Conservation (phyloP, 2,888 invertebrate species). For the Drosophila pseudotakahashii region DNA sequence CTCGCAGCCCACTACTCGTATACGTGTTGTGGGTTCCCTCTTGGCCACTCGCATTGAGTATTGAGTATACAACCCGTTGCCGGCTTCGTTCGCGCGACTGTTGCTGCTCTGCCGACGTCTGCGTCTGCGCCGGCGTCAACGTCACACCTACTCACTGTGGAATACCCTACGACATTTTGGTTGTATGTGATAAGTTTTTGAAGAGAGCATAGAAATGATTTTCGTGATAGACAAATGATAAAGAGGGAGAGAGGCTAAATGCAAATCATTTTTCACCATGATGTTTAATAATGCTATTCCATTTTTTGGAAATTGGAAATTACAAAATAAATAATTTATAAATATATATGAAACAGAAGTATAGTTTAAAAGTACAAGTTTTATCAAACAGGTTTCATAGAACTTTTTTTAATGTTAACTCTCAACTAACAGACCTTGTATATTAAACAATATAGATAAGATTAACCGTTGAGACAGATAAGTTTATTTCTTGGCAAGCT, state of each 20-base stretch:
- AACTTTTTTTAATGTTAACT: too few relatives aligned
- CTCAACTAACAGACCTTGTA: too few relatives aligned
- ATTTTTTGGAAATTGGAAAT: too few relatives aligned
- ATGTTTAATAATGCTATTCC: too few relatives aligned
- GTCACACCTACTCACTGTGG: conserved; percentile 40
- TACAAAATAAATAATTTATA: too few relatives aligned
- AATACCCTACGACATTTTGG: conserved; percentile 20
- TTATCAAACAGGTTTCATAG: too few relatives aligned
- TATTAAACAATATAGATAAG: too few relatives aligned
- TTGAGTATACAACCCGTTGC: conserved; percentile 39
- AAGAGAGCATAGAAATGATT: neutral
- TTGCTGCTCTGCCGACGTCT: conserved; percentile 33
- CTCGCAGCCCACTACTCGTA: conserved; percentile 30
- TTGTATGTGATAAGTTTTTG: neutral
- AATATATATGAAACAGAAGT: too few relatives aligned
- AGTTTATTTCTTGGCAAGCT: neutral
- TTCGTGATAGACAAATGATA: too few relatives aligned
- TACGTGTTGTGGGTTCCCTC: conserved; percentile 16
- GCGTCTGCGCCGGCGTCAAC: conserved; percentile 9
- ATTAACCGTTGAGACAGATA: neutral
- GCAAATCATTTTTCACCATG: too few relatives aligned
- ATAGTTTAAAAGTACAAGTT: too few relatives aligned
- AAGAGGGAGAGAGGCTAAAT: too few relatives aligned
- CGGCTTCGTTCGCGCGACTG: conserved; percentile 31
- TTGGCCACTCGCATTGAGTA: conserved; percentile 19